Percentiles rank a stretch among this genome's conserved stretches.
Evolutionary conservation across 2,888 invertebrate species (phyloP).

Genomic region (Lepas anatifera): DNA sequence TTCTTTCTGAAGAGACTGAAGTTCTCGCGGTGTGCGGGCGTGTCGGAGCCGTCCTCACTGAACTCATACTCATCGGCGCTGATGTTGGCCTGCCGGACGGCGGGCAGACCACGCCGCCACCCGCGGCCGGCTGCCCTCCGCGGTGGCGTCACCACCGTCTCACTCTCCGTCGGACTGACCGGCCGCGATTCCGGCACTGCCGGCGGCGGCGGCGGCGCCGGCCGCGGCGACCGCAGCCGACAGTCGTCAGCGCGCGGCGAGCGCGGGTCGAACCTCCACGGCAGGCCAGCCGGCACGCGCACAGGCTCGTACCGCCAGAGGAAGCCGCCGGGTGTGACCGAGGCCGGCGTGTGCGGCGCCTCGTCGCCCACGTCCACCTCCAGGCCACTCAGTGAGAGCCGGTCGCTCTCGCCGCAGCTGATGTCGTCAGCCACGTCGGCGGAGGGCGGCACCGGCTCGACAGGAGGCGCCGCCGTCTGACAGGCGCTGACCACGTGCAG

Average conservation of each 20-base stretch:
- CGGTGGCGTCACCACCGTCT: background rate
- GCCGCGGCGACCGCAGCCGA: constrained; percentile 10
- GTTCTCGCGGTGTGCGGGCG: constrained; percentile 65
- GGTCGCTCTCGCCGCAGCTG: constrained; percentile 1
- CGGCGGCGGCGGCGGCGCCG: background rate
- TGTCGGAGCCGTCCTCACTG: constrained; percentile 62
- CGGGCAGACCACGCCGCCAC: constrained; percentile 9
- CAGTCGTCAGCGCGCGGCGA: constrained; percentile 10
- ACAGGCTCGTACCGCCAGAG: constrained; percentile 3
- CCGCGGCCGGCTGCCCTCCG: background rate
- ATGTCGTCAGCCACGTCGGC: constrained; percentile 1
- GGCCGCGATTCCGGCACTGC: background rate
- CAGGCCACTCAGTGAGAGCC: background rate
- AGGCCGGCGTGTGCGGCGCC: background rate
- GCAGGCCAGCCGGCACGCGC: constrained; percentile 11
- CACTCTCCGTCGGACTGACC: background rate
- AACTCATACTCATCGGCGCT: constrained; percentile 72
- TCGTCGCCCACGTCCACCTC: background rate
- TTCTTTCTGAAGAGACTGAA: constrained; percentile 73
- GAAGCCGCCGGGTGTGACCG: background rate
- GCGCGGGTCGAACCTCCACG: constrained; percentile 5
- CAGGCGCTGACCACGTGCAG: constrained; percentile 62
- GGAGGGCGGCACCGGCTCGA: background rate
- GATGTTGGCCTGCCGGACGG: constrained; percentile 16
- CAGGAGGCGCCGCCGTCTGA: constrained; percentile 27